A percentile compares a stretch with the other conserved stretches of the same genome.
Evolutionary conservation across 2,113 vertebrate genomes (phyloP).

Genomic region (Zingel zingel): DNA sequence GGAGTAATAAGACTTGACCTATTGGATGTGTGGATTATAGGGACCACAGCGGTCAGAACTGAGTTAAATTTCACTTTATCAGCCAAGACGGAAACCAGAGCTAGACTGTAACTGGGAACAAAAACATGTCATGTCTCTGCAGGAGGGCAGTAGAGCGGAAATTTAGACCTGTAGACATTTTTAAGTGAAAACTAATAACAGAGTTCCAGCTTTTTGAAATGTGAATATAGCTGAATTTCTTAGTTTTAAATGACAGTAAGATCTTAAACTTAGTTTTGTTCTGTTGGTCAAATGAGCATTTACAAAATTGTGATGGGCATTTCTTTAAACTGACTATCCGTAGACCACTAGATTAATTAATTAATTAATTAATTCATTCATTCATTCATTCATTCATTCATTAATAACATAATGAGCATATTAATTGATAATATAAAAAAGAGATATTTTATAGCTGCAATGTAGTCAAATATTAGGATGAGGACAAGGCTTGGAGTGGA

Average conservation of each 20-base stretch:
- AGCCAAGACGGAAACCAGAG: background rate
- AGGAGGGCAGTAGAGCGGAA: too few species aligned
- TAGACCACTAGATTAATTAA: background rate
- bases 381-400: too few species aligned
- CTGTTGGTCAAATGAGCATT: background rate
- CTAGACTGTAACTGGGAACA: background rate
- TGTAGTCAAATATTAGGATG: too few species aligned
- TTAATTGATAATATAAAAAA: background rate
- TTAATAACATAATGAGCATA: background rate
- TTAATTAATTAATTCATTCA: too few species aligned
- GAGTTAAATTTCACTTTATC: slow-evolving; percentile 44
- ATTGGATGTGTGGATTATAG: slow-evolving; percentile 16
- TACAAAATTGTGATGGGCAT: too few species aligned
- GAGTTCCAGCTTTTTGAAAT: background rate
- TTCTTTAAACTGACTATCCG: background rate
- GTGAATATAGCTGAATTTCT: background rate
- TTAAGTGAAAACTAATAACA: background rate
- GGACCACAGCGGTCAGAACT: slow-evolving; percentile 53
- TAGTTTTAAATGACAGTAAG: background rate
- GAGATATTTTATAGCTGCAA: background rate
- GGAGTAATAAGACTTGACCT: slow-evolving; percentile 40
- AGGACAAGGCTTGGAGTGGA: too few species aligned
- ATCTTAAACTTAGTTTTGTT: background rate
- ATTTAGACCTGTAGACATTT: background rate
- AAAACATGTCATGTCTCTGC: background rate